Evolutionary conservation across 2,888 invertebrate genomes (phyloP).

Genomic region (Rhagonycha lutea): DNA sequence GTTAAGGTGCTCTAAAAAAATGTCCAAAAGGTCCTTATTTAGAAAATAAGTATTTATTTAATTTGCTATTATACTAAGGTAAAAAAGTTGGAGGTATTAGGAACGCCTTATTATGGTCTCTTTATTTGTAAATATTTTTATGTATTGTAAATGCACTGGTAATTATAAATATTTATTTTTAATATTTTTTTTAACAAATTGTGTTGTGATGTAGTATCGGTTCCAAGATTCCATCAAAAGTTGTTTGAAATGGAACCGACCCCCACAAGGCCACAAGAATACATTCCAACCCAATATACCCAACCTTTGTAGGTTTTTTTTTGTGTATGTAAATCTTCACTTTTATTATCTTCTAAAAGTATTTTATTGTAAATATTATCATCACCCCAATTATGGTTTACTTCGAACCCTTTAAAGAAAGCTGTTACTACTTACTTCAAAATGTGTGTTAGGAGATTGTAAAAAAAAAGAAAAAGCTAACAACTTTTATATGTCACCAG

Average conservation of each 20-base stretch:
- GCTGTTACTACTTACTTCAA: neutral
- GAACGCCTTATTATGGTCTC: neutral
- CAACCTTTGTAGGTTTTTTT: neutral
- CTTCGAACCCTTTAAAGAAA: neutral
- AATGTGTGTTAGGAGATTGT: neutral
- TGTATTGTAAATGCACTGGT: neutral
- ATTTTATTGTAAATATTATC: neutral
- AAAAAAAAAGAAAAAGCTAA: neutral
- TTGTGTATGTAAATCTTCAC: neutral
- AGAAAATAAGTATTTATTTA: neutral
- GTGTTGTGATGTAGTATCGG: neutral
- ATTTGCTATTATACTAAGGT: neutral
- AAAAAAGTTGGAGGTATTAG: neutral
- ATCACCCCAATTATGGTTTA: neutral
- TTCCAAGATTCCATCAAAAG: neutral
- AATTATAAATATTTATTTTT: neutral
- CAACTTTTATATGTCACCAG: neutral
- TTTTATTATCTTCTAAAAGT: neutral
- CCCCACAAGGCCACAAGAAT: neutral
- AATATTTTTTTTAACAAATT: neutral
- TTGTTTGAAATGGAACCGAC: neutral
- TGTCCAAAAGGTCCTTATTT: neutral
- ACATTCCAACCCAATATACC: neutral
- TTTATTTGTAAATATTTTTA: neutral
- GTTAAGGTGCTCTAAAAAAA: neutral